phyloP scores from a whole-genome alignment of 2,888 invertebrate species.

The Choreutis nemorana region DNA sequence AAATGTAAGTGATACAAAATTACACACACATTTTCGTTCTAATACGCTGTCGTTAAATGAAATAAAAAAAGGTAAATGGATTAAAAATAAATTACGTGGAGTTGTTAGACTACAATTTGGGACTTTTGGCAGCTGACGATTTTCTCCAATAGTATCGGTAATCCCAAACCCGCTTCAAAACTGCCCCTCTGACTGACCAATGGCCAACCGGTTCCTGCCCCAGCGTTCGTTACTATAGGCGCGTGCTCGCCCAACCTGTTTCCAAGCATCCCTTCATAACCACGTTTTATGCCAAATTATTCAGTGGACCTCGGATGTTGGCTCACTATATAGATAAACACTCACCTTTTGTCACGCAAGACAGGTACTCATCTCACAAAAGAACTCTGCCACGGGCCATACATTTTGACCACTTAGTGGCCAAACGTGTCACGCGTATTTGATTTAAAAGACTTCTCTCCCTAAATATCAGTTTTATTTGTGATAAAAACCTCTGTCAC shows the following conservation, averaged over 20 bases:
- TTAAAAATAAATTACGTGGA: no score
- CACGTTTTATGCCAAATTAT: constrained; percentile 36
- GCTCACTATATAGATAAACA: constrained; percentile 33
- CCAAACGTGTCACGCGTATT: constrained; percentile 33
- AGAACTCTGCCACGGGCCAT: constrained; percentile 46
- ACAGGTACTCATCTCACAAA: constrained; percentile 44
- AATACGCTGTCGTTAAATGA: no score
- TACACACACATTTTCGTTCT: no score
- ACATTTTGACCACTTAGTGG: constrained; percentile 53
- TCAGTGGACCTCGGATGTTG: constrained; percentile 58
- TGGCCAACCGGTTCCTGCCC: constrained; percentile 42
- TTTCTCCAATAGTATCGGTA: constrained; percentile 27
- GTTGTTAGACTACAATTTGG: no score
- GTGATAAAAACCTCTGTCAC: constrained; percentile 31
- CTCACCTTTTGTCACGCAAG: constrained; percentile 35
- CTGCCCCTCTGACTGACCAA: constrained; percentile 43
- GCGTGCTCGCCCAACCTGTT: constrained; percentile 35
- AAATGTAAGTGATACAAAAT: no score
- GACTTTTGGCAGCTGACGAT: constrained; percentile 47
- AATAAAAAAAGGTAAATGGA: no score
- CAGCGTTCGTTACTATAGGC: constrained; percentile 17
- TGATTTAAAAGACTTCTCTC: constrained; percentile 46
- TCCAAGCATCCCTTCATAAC: constrained; percentile 9
- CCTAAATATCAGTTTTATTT: constrained; percentile 35
- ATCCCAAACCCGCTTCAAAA: no score